These are phyloP conservation scores for Microcebus murinus DNA, from an alignment of 2,113 vertebrate genomes.

Conservation along the genomic window DNA sequence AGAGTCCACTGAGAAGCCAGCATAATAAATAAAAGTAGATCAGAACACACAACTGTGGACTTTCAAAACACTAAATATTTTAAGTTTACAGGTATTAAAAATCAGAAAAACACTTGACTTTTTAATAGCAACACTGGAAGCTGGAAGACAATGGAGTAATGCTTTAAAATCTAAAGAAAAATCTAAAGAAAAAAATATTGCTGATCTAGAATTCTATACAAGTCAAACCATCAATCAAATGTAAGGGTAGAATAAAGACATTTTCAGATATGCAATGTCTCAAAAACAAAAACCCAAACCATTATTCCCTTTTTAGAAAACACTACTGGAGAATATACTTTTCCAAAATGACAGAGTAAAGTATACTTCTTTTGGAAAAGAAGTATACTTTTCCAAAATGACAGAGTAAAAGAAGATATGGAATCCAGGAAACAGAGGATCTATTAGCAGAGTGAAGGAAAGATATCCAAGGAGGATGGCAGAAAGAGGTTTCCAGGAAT, in stretches of 20 bases:
- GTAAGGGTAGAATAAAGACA: background rate
- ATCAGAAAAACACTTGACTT: background rate
- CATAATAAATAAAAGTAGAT: conserved; percentile 3
- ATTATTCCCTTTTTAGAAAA: conserved; percentile 11
- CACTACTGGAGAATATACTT: background rate
- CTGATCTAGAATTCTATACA: background rate
- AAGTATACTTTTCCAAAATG: conserved; percentile 5
- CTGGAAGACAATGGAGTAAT: background rate
- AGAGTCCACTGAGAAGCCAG: background rate
- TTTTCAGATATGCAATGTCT: background rate
- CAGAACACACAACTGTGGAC: background rate
- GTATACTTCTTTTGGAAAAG: no score
- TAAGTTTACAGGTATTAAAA: background rate
- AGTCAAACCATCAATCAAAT: background rate
- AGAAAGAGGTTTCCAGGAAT: background rate
- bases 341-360: background rate
- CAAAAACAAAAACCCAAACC: conserved; percentile 26
- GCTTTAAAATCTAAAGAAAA: background rate
- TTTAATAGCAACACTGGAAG: background rate
- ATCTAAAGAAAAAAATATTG: background rate
- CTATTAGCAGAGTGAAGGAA: background rate
- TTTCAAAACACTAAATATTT: background rate
- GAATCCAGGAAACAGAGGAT: background rate
- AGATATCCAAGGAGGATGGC: background rate
- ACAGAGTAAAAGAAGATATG: background rate